Conservation (phyloP, 2,888 invertebrate genomes). For the Conus canariensis region DNA sequence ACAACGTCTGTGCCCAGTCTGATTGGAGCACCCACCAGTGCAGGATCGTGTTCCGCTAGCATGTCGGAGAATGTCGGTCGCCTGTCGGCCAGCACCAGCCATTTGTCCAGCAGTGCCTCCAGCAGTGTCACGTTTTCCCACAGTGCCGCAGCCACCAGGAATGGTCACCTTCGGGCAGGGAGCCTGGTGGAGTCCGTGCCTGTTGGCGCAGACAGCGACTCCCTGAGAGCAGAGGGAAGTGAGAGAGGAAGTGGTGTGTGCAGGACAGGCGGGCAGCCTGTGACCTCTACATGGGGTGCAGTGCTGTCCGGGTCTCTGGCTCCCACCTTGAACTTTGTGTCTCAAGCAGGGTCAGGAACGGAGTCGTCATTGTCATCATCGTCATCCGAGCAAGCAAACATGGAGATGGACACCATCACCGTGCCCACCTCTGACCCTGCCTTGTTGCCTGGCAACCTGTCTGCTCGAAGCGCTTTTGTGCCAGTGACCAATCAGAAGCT, state of each 20-base stretch:
- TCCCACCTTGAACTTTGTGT: not conserved
- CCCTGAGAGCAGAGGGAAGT: not conserved
- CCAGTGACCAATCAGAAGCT: conserved; percentile 64
- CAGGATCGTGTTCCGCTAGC: not conserved
- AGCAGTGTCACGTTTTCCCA: not conserved
- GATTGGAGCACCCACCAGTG: no score
- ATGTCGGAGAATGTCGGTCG: not conserved
- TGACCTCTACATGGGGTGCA: not conserved
- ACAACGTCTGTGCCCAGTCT: not conserved
- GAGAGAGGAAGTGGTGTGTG: not conserved
- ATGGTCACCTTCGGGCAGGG: not conserved
- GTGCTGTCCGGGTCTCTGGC: not conserved
- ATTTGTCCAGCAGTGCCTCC: not conserved
- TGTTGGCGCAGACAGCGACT: not conserved
- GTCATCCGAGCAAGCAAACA: not conserved
- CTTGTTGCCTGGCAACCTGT: conserved; percentile 46
- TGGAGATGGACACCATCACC: conserved; percentile 17
- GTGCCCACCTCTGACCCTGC: conserved; percentile 3
- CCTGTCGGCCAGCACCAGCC: not conserved
- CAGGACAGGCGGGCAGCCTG: not conserved
- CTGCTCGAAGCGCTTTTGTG: conserved; percentile 71
- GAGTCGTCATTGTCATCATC: not conserved
- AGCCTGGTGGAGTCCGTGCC: not conserved
- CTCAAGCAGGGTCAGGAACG: not conserved
- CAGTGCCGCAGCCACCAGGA: not conserved